Base-by-base conservation (phyloP, 1,140 invertebrate genomes). In the Phymorhynchus buccinoides region DNA sequence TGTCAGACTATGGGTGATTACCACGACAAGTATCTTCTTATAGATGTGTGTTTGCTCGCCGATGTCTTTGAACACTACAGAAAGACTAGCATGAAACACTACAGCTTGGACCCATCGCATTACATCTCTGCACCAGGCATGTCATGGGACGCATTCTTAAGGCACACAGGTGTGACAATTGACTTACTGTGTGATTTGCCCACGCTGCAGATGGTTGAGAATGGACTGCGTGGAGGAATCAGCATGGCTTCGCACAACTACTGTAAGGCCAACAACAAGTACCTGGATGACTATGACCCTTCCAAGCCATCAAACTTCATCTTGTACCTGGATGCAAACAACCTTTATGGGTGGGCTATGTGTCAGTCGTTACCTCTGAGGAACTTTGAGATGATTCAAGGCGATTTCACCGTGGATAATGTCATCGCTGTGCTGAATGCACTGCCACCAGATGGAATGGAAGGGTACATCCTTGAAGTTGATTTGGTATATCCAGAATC, bases 381-480 rank as follows among this genome's bases (percentile, higher is more conserved):
- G 30, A 68, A 84, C 73, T 87, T 91, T 91, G 90, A 75, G 88
- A 90, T 4, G 75, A 84, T 82, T 27, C 92, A 88, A 91, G 2
- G 48, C 0, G 12, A 0, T 52, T 18, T 14, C 22, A 18, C 12
- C 48, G 48, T 52, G 12, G 22, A 52, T 52, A 48, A 18, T 2
- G 12, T 9, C 12, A 93, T 89, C 90, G 93, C 88, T 87, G 89
- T 66, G 2, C 22, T 52, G 48, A 73, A 86, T 48, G 89, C 88
- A 86, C 88, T 93, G 41, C 41, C 89, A 18, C 88, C 94, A 86
- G 90, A 94, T 91, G 88, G 90, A 85, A 30, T 89, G 41, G 86
- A 86, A 71, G 94, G 95, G 7, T 95, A 94, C 86, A 94, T 95
- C 83, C 88, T 95, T 52, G 95, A 95, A 73, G 87, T 91, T 7